phyloP scores from a whole-genome alignment of 2,888 invertebrate genomes.

The Galerucella calmariensis region DNA sequence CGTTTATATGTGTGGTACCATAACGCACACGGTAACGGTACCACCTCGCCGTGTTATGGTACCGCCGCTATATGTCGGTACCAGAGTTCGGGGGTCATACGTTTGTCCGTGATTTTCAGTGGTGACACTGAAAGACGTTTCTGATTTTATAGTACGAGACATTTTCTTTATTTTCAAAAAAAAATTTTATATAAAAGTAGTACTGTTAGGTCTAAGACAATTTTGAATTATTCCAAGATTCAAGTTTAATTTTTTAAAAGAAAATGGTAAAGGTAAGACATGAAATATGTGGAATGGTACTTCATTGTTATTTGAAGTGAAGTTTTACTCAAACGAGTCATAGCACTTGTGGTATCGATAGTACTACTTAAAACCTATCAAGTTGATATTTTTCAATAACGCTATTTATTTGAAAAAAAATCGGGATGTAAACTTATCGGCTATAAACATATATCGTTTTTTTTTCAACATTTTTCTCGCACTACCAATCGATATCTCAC shows the following conservation, averaged over 20 bases:
- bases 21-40: slow-evolving; percentile 43
- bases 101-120: slow-evolving; percentile 35
- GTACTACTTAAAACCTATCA: too few species aligned
- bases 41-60: slow-evolving; percentile 31
- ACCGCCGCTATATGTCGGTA: slow-evolving; percentile 21
- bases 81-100: slow-evolving; percentile 45
- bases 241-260: too few species aligned
- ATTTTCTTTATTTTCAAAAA: too few species aligned
- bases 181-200: not conserved
- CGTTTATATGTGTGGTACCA: slow-evolving; percentile 39
- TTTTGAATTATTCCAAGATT: too few species aligned
- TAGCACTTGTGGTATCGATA: too few species aligned
- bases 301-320: too few species aligned
- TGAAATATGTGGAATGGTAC: too few species aligned
- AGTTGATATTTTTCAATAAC: too few species aligned
- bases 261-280: too few species aligned
- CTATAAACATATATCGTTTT: not conserved
- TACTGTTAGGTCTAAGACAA: not conserved
- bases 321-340: too few species aligned
- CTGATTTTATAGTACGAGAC: slow-evolving; percentile 34
- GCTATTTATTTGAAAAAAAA: too few species aligned
- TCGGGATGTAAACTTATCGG: too few species aligned
- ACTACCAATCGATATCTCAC: slow-evolving; percentile 34
- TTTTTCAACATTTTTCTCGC: slow-evolving; percentile 9
- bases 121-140: slow-evolving; percentile 38